phyloP scores from a whole-genome alignment of 2,113 vertebrate genomes.

The Salvator merianae region DNA sequence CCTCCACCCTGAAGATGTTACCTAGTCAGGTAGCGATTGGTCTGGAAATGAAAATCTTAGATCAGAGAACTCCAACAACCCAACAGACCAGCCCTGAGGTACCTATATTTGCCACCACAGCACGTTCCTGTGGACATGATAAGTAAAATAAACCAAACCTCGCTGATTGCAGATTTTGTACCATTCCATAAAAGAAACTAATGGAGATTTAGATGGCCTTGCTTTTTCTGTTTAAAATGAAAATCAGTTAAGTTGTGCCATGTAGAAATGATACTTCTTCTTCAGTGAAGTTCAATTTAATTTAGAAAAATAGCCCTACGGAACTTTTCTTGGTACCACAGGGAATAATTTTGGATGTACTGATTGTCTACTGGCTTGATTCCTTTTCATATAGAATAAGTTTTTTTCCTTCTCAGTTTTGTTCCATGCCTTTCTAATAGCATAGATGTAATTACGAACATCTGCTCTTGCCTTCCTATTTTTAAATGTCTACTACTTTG shows the following conservation, averaged over 20 bases:
- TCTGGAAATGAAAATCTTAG: no score
- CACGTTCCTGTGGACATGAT: no score
- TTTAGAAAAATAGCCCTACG: slow-evolving; percentile 16
- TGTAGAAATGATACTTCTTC: background rate
- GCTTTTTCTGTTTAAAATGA: background rate
- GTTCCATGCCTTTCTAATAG: slow-evolving; percentile 6
- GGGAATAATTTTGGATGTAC: slow-evolving; percentile 30
- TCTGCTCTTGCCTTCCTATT: slow-evolving; percentile 59
- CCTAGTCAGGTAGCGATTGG: no score
- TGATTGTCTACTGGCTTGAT: slow-evolving; percentile 36
- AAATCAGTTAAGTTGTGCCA: background rate
- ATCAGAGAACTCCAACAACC: no score
- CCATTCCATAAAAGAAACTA: background rate
- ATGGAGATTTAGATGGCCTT: background rate
- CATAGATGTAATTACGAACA: slow-evolving; percentile 63
- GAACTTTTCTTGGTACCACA: slow-evolving; percentile 1
- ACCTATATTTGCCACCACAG: no score
- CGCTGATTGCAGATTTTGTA: no score
- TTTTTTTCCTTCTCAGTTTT: background rate
- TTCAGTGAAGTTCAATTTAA: slow-evolving; percentile 29
- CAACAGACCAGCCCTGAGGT: no score
- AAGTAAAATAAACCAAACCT: no score
- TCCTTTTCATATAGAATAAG: slow-evolving; percentile 5
- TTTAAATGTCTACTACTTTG: slow-evolving; percentile 34
- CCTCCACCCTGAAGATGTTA: no score